Evolutionary conservation across 2,113 vertebrate genomes (phyloP).

Genomic region (Xerus inauris): DNA sequence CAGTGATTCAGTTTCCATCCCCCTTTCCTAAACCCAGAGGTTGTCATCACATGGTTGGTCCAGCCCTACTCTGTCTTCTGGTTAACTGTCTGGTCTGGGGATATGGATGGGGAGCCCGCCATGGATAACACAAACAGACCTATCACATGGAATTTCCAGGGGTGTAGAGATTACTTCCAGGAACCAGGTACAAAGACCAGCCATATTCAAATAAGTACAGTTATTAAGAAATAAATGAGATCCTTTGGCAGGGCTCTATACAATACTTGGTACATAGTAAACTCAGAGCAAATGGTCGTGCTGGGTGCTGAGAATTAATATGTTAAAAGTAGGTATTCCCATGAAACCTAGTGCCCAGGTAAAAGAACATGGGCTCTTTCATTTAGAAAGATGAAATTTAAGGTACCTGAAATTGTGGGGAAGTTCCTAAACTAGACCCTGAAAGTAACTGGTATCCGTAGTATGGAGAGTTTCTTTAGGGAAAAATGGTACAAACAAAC

Average conservation of each 20-base stretch:
- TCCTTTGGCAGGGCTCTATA: not conserved
- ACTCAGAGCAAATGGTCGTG: not conserved
- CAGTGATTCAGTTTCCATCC: not conserved
- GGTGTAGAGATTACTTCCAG: not conserved
- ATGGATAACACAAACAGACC: not conserved
- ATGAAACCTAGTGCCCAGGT: not conserved
- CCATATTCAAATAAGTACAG: not conserved
- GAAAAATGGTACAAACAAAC: not conserved
- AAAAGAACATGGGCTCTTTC: not conserved
- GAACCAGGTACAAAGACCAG: not conserved
- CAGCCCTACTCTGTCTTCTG: not conserved
- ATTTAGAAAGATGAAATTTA: conserved; percentile 35
- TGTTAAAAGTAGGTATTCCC: not conserved
- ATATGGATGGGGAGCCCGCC: not conserved
- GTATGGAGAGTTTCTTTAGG: not conserved
- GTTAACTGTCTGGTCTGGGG: not conserved
- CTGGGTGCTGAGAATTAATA: not conserved
- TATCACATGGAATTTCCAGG: not conserved
- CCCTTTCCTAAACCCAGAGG: not conserved
- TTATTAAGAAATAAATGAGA: not conserved
- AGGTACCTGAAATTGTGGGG: not conserved
- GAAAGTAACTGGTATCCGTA: not conserved
- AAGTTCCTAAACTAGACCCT: conserved; percentile 22
- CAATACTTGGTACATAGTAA: not conserved
- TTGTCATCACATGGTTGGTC: not conserved